A percentile compares a stretch with the other conserved stretches of the same genome.
Conservation (phyloP, 2,888 invertebrate genomes). For the Rhopalosiphum nymphaeae region DNA sequence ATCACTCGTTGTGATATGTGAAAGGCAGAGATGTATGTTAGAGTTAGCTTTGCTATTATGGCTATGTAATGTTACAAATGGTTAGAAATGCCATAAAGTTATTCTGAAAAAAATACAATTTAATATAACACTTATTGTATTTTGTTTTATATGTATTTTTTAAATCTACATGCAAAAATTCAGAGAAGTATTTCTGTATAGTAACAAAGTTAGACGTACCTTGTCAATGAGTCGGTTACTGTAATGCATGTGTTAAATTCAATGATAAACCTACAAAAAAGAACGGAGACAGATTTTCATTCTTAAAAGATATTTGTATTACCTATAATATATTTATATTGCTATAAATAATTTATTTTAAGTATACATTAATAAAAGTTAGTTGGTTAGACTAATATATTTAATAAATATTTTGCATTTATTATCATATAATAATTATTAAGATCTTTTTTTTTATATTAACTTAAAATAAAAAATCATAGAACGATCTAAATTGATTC, state of each 20-base stretch:
- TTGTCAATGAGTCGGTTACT: neutral
- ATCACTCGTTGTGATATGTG: neutral
- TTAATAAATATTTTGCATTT: neutral
- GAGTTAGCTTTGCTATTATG: neutral
- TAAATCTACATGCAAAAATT: neutral
- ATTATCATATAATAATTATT: neutral
- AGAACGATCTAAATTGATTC: no score
- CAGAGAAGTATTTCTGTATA: neutral
- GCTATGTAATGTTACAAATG: neutral
- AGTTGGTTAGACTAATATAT: neutral
- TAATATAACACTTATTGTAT: neutral
- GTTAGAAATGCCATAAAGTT: neutral
- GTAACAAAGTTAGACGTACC: neutral
- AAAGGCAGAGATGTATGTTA: neutral
- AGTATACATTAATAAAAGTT: no score
- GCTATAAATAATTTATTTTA: neutral
- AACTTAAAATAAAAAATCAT: no score
- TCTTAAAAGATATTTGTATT: neutral
- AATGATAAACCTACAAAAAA: neutral
- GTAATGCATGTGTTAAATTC: neutral
- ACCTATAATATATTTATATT: no score
- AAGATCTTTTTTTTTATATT: neutral
- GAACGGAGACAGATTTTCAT: neutral
- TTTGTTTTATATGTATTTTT: neutral
- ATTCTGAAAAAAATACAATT: neutral